Percentiles rank a stretch among this genome's conserved stretches.
Conservation (phyloP, 1,140 invertebrate species). For the Mya arenaria region DNA sequence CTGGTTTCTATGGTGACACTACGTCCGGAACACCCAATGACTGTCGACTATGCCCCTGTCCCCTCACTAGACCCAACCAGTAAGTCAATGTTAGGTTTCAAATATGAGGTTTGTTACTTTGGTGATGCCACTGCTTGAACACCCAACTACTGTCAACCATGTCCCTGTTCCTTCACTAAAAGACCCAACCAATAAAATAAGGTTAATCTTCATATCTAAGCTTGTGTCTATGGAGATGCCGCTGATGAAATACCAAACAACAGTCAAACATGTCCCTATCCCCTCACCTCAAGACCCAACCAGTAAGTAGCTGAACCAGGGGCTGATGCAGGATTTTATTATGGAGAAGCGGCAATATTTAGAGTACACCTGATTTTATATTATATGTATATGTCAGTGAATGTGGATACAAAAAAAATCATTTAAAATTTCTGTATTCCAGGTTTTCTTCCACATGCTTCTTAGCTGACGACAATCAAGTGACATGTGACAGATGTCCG, state of each 20-base stretch:
- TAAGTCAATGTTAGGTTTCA: too few relatives aligned
- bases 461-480: constrained; percentile 83
- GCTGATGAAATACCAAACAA: constrained; percentile 81
- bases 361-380: too few relatives aligned
- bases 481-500: constrained; percentile 89
- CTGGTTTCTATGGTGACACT: constrained; percentile 82
- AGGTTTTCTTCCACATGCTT: constrained; percentile 84
- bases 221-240: constrained; percentile 82
- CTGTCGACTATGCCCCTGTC: constrained; percentile 81
- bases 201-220: too few relatives aligned
- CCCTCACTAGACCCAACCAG: constrained; percentile 75
- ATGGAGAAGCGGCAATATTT: too few relatives aligned
- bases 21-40: constrained; percentile 82
- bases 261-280: constrained; percentile 81
- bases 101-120: too few relatives aligned
- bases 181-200: too few relatives aligned
- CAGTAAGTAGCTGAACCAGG: constrained; percentile 65
- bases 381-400: too few relatives aligned
- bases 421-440: too few relatives aligned
- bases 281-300: constrained; percentile 74
- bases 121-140: too few relatives aligned
- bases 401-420: too few relatives aligned
- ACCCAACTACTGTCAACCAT: too few relatives aligned
- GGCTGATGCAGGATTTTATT: not conserved
- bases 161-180: too few relatives aligned